These are phyloP conservation scores for Nemoura dubitans DNA, from an alignment of 2,888 invertebrate genomes.

Conservation along the genomic window DNA sequence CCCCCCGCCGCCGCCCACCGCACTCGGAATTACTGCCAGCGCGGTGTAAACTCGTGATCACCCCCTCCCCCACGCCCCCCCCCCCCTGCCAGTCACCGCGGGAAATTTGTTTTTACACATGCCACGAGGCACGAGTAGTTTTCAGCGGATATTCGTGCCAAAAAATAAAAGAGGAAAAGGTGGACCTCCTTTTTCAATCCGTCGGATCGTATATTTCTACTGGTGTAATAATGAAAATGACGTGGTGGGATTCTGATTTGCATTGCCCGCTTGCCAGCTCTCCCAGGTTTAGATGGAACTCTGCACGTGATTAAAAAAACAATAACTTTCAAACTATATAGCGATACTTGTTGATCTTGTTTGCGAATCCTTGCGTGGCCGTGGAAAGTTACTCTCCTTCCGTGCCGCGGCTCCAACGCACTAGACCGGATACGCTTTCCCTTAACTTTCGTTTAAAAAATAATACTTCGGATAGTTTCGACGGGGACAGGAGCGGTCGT, in stretches of 20 bases:
- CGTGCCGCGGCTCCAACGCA: neutral
- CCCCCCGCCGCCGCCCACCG: constrained; percentile 21
- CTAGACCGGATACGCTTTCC: neutral
- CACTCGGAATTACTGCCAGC: constrained; percentile 13
- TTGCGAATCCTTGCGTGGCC: neutral
- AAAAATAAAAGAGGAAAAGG: neutral
- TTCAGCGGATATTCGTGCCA: constrained; percentile 22
- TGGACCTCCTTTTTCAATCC: neutral
- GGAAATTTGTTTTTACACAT: neutral
- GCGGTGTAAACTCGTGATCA: constrained; percentile 16
- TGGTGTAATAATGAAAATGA: neutral
- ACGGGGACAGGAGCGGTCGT: neutral
- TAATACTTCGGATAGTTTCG: neutral
- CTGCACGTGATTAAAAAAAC: too few relatives aligned
- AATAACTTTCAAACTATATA: too few relatives aligned
- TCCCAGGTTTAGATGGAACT: too few relatives aligned
- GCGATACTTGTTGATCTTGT: neutral
- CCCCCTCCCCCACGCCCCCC: neutral
- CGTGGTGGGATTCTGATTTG: neutral
- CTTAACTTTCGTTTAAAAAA: neutral
- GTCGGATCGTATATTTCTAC: neutral
- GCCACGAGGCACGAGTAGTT: neutral
- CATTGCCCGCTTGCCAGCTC: neutral
- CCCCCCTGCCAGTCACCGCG: neutral
- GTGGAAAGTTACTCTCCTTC: neutral